Conservation (phyloP, 2,888 invertebrate species). For the Orchesella flavescens region DNA sequence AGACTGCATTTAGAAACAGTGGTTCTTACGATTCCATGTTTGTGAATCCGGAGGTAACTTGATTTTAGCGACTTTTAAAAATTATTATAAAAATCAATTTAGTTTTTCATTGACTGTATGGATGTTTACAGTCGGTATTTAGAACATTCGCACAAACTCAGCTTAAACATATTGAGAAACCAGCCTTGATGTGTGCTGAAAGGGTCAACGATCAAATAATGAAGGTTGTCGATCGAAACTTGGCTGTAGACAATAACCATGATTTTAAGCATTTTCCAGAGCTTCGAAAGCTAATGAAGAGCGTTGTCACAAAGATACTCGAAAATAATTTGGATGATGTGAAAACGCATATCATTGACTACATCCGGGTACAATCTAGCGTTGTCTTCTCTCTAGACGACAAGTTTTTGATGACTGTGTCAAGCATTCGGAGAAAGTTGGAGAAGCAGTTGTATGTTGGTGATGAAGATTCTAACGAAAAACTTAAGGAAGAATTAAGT, state of each 20-base stretch:
- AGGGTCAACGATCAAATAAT: conserved; percentile 30
- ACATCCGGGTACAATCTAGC: no score
- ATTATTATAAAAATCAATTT: no score
- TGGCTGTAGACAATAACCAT: neutral
- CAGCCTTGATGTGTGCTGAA: conserved; percentile 39
- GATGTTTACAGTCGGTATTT: conserved; percentile 40
- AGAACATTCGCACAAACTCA: conserved; percentile 27
- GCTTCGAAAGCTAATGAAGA: no score
- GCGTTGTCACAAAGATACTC: no score
- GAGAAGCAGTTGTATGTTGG: conserved; percentile 17
- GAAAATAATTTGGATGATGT: no score
- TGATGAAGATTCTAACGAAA: no score
- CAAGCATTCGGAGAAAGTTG: conserved; percentile 7
- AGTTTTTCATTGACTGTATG: no score
- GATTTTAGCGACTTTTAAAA: no score
- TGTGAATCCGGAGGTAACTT: conserved; percentile 43
- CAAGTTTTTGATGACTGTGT: neutral
- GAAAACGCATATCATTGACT: no score
- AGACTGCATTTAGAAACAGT: conserved; percentile 41
- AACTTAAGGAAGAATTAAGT: no score
- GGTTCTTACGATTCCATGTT: conserved; percentile 41
- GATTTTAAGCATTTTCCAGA: no score
- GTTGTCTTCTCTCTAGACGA: conserved; percentile 23
- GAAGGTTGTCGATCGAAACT: conserved; percentile 8
- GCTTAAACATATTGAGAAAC: conserved; percentile 27